phyloP scores from a whole-genome alignment of 2,113 vertebrate genomes.

The Nothoprocta pentlandii region DNA sequence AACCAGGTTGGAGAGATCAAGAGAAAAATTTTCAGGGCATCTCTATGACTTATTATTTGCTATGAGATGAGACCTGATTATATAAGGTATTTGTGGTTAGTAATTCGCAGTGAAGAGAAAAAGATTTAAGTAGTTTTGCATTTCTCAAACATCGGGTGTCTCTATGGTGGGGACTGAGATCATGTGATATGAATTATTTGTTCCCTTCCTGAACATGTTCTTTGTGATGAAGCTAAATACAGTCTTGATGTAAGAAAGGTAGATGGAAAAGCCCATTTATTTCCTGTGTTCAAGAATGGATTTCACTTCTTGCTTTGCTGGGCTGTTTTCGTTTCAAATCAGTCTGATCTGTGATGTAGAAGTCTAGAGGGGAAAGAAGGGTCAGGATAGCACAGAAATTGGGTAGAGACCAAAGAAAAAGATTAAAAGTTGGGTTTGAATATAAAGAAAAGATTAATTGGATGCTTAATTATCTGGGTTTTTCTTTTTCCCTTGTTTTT shows the following conservation, averaged over 20 bases:
- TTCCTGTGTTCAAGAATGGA: neutral
- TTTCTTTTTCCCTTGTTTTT: neutral
- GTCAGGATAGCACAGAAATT: neutral
- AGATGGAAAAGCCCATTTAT: neutral
- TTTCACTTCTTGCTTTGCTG: neutral
- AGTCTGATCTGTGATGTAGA: neutral
- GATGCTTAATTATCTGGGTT: neutral
- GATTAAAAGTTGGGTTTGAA: neutral
- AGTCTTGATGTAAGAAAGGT: neutral
- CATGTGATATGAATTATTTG: neutral
- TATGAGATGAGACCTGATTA: neutral
- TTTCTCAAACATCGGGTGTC: neutral
- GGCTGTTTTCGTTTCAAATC: neutral
- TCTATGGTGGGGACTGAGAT: neutral
- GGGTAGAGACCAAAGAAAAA: neutral
- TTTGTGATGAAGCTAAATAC: neutral
- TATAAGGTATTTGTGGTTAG: neutral
- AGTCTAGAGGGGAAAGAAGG: neutral
- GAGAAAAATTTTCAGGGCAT: neutral
- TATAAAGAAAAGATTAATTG: neutral
- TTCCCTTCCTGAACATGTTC: neutral
- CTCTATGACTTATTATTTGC: fast-evolving
- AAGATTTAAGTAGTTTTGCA: neutral
- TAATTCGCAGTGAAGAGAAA: neutral
- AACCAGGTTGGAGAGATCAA: neutral